A percentile compares a stretch with the other conserved stretches of the same genome.
These are phyloP conservation scores for Magallana ariakensis DNA, from an alignment of 1,140 invertebrate species.

Conservation along the genomic window DNA sequence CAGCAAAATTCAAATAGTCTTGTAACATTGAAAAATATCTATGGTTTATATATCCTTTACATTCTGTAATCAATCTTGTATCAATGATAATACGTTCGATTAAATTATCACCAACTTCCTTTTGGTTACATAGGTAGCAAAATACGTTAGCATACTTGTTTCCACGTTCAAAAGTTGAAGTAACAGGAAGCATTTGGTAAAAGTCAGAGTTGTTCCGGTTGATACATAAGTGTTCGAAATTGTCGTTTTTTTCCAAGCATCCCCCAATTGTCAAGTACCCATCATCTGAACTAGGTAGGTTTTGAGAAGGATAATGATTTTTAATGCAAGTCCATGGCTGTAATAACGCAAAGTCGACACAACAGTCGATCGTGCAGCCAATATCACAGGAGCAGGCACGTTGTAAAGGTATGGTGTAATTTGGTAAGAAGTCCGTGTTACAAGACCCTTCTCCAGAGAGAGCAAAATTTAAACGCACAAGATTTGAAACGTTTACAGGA, in stretches of 20 bases:
- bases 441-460: background rate
- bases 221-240: background rate
- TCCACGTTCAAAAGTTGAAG: background rate
- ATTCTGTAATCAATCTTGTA: background rate
- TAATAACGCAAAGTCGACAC: background rate
- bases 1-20: background rate
- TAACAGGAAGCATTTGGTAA: constrained; percentile 14
- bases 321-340: background rate
- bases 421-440: background rate
- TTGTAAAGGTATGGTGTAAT: constrained; percentile 6
- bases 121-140: constrained; percentile 20
- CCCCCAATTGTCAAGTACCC: background rate
- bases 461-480: background rate
- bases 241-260: background rate
- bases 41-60: constrained; percentile 10
- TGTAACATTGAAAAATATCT: background rate
- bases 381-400: background rate
- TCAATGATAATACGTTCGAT: background rate
- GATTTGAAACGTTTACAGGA: background rate
- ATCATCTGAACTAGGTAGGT: background rate
- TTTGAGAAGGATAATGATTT: background rate
- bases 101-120: background rate
- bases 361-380: background rate
- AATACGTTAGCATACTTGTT: background rate
- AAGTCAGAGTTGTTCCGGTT: background rate